Evolutionary conservation across 2,113 vertebrate species (phyloP), one percentile per base, ranked within the genome.

Genomic region (Archocentrus centrarchus): DNA sequence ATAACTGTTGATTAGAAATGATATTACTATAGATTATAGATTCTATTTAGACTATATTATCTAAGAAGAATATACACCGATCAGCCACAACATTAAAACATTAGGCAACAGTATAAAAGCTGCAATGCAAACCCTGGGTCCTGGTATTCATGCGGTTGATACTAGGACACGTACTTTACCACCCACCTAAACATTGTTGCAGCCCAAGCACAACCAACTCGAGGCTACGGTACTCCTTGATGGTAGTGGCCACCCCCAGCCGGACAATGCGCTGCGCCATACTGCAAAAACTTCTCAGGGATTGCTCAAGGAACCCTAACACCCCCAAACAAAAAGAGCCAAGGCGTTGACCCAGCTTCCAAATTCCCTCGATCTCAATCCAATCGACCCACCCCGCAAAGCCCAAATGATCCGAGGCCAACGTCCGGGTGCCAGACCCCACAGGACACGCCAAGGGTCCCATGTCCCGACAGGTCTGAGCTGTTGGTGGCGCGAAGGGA

Each of bases 141-240:
- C 47, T 73, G 68, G 68, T 55, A 73, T 73, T 55, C 47, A 55
- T 53, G 66, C 27, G 47, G 24, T 32, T 73, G 24, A 53, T 17
- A 53, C 47, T 55, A 73, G 18, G 32, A 35, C 53, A 55, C 32
- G 47, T 1, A 55, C 47, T n/a, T 18, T 55, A 30, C 68, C 68
- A 73, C 68, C 68, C 68, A 73, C 68, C 68, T 73, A 73, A 55
- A 55, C 47, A 55, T 55, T n/a, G 47, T n/a, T 73, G 68, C 20
- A 55, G 68, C 27, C 47, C 68, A 35, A 35, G 47, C 27, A 55
- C 68, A 73, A 73, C 68, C 68, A 27, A 53, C 47, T 32, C 18
- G 11, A 35, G 27, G 68, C 47, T 55, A 73, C 6, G 27, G 30
- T 73, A 73, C 47, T 55, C 68, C 32, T 55, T 11, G 27, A 73